Evolutionary conservation across 2,113 vertebrate genomes (phyloP).

Genomic region (Phasianus colchicus): DNA sequence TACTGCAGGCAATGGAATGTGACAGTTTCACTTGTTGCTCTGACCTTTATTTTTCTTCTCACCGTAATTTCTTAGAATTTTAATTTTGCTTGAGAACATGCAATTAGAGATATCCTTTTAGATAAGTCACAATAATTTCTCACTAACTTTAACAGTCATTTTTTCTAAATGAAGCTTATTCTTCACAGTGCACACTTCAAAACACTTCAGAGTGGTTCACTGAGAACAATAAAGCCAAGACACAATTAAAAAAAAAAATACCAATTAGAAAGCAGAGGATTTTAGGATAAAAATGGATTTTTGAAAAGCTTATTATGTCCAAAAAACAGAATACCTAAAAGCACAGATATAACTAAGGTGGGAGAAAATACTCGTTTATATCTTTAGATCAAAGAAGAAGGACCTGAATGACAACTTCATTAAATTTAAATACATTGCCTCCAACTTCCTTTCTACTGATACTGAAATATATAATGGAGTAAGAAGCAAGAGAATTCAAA

Average conservation of each 20-base stretch:
- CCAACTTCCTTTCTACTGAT: neutral
- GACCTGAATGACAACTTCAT: conserved; percentile 42
- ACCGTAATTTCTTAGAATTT: conserved; percentile 39
- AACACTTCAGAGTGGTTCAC: neutral
- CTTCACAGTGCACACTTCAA: neutral
- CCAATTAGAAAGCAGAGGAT: neutral
- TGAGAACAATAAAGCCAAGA: neutral
- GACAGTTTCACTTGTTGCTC: conserved; percentile 51
- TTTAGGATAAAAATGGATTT: conserved; percentile 21
- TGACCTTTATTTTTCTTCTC: conserved; percentile 59
- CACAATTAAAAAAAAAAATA: neutral
- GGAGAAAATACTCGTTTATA: neutral
- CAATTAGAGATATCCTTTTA: conserved; percentile 47
- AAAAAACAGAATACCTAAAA: neutral
- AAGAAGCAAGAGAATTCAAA: conserved; percentile 20
- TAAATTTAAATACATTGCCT: conserved; percentile 50
- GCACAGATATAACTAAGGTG: neutral
- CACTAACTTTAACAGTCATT: neutral
- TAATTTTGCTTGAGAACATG: conserved; percentile 37
- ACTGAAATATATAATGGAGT: neutral
- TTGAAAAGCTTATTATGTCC: neutral
- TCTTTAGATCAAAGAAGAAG: neutral
- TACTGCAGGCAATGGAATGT: neutral
- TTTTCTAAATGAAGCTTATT: conserved; percentile 6
- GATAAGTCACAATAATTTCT: conserved; percentile 23